Percentiles rank a stretch among this genome's conserved stretches.
Evolutionary conservation across 2,888 invertebrate species (phyloP).

Genomic region (Tiliacea aurago): DNA sequence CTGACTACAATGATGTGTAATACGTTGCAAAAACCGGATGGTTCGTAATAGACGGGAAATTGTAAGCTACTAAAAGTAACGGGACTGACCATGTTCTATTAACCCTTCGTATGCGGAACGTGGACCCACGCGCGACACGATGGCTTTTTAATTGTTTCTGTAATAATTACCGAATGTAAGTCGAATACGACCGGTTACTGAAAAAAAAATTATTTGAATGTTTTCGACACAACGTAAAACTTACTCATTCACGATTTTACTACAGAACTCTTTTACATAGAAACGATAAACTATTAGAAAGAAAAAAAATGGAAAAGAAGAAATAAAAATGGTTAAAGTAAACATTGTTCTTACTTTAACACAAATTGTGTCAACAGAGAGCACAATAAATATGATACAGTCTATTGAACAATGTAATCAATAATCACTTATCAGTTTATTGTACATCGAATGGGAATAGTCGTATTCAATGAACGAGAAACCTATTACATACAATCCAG

Average conservation of each 20-base stretch:
- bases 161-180: too few species aligned
- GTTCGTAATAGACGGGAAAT: neutral
- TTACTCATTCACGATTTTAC: neutral
- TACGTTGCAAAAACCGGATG: constrained; percentile 19
- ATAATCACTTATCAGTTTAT: constrained; percentile 12
- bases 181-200: too few species aligned
- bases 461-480: constrained; percentile 9
- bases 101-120: too few species aligned
- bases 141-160: too few species aligned
- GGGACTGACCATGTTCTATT: neutral
- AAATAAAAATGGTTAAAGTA: neutral
- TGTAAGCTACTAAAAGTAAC: neutral
- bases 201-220: neutral
- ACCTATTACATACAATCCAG: too few species aligned
- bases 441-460: constrained; percentile 18
- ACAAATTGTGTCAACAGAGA: constrained; percentile 21
- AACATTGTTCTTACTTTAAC: too few species aligned
- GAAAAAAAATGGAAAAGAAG: neutral
- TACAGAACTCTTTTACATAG: neutral
- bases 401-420: constrained; percentile 13
- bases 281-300: constrained; percentile 3
- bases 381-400: constrained; percentile 2
- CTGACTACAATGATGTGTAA: neutral
- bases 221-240: neutral
- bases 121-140: too few species aligned